These are phyloP conservation scores for Globicephala melas DNA, from an alignment of 2,113 vertebrate species.

Conservation along the genomic window DNA sequence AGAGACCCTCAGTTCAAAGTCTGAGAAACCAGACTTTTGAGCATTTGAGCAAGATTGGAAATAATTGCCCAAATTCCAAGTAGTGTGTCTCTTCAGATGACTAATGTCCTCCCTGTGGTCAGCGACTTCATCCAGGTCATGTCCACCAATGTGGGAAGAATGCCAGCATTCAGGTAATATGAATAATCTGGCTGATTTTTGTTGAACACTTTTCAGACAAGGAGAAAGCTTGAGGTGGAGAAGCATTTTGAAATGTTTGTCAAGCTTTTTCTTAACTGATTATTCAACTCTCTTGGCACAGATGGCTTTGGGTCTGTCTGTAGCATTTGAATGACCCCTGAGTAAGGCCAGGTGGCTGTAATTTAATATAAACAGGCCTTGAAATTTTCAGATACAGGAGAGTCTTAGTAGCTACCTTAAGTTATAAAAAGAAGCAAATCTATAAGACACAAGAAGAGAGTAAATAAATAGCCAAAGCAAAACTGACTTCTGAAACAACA, in stretches of 20 bases:
- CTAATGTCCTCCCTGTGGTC: neutral
- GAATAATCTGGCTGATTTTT: neutral
- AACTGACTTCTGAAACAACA: neutral
- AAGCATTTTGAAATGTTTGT: conserved; percentile 49
- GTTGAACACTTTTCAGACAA: neutral
- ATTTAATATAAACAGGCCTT: neutral
- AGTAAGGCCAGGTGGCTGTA: neutral
- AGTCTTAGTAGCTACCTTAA: neutral
- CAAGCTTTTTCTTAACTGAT: conserved; percentile 21
- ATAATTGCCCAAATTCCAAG: neutral
- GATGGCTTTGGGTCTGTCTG: neutral
- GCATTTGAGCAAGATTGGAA: neutral
- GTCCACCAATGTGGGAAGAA: neutral
- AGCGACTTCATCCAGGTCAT: neutral
- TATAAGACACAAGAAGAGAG: neutral
- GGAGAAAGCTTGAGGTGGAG: neutral
- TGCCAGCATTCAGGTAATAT: neutral
- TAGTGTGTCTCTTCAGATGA: neutral
- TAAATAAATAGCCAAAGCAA: neutral
- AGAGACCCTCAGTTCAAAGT: neutral
- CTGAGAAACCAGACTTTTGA: neutral
- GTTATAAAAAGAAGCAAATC: neutral
- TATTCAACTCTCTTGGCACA: neutral
- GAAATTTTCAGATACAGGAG: neutral
- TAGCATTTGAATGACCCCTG: neutral